Percentiles rank a stretch among this genome's conserved stretches.
Evolutionary conservation across 2,113 vertebrate species (phyloP).

Genomic region (Cinclus mexicanus): DNA sequence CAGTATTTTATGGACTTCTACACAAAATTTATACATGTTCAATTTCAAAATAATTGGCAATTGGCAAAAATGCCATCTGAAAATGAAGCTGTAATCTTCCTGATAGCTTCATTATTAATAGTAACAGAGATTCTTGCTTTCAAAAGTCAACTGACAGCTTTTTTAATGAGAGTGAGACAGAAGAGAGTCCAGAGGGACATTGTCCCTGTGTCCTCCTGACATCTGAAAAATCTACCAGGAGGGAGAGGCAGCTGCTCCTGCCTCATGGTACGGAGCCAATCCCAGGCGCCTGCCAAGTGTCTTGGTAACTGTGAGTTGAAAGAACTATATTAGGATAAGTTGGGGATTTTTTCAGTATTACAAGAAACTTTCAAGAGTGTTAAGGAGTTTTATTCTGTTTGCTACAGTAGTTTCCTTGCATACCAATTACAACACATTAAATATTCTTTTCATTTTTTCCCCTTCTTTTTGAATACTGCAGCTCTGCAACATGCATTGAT

Average conservation of each 20-base stretch:
- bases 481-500: conserved; percentile 5
- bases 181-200: background rate
- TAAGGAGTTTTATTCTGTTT: conserved; percentile 34
- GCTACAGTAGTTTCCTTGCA: conserved; percentile 8
- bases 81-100: conserved; percentile 45
- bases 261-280: background rate
- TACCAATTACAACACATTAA: conserved; percentile 43
- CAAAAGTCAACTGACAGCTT: conserved; percentile 13
- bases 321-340: background rate
- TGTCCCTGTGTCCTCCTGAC: conserved; percentile 27
- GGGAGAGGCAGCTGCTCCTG: conserved; percentile 41
- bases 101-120: conserved; percentile 19
- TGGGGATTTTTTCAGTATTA: background rate
- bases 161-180: conserved; percentile 19
- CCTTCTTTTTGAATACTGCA: background rate
- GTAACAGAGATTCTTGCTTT: background rate
- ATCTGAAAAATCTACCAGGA: conserved; percentile 46
- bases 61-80: background rate
- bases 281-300: conserved; percentile 22
- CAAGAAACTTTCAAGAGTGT: background rate
- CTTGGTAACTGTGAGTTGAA: background rate
- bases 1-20: background rate
- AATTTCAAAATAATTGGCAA: background rate
- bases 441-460: background rate
- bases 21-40: background rate